Percentiles rank a stretch among this genome's conserved stretches.
These are phyloP conservation scores for Myanophis thanlyinensis DNA, from an alignment of 2,113 vertebrate species.

Conservation along the genomic window DNA sequence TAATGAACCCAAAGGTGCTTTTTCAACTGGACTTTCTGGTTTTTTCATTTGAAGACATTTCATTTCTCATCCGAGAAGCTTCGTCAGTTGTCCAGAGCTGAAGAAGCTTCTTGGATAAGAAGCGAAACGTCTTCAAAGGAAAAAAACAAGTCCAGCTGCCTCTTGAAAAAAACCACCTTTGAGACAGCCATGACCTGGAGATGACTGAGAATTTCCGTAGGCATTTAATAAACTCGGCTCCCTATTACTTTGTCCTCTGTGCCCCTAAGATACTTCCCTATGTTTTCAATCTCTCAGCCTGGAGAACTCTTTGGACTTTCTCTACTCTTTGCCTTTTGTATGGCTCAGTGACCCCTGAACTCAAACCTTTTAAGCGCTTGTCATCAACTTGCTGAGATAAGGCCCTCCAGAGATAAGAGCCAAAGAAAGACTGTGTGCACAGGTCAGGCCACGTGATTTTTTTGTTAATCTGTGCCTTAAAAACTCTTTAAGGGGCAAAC, in stretches of 20 bases:
- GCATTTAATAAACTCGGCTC: neutral
- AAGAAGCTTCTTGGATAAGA: too few relatives aligned
- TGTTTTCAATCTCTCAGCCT: constrained; percentile 34
- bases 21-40: too few relatives aligned
- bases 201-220: too few relatives aligned
- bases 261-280: constrained; percentile 26
- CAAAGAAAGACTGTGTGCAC: constrained; percentile 1
- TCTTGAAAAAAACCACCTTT: too few relatives aligned
- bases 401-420: constrained; percentile 12
- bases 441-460: neutral
- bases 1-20: neutral
- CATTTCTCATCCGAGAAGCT: too few relatives aligned
- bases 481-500: neutral
- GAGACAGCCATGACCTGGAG: too few relatives aligned
- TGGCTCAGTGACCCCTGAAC: constrained; percentile 20
- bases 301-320: constrained; percentile 34
- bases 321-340: constrained; percentile 28
- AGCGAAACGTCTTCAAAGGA: too few relatives aligned
- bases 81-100: too few relatives aligned
- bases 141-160: too few relatives aligned
- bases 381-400: constrained; percentile 51
- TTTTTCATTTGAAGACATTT: too few relatives aligned
- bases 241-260: constrained; percentile 17
- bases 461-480: neutral
- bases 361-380: constrained; percentile 46